Evolutionary conservation across 1,140 invertebrate genomes (phyloP).

Genomic region (Calliphora vicina): DNA sequence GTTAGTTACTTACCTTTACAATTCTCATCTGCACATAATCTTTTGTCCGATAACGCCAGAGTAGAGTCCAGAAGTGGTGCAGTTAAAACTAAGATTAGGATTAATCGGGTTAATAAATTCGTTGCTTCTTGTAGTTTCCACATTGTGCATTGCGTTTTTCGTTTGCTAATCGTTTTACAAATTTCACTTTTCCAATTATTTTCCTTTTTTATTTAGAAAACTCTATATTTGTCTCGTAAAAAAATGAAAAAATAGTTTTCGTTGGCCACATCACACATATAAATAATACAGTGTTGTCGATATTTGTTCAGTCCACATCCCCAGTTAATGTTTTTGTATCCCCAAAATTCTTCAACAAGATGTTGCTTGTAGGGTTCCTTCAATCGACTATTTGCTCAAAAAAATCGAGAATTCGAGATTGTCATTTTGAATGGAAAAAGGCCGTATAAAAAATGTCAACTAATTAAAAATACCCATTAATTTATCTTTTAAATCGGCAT

Average conservation of each 20-base stretch:
- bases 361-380: too few relatives aligned
- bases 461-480: too few relatives aligned
- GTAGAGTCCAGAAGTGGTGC: background rate
- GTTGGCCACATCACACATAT: conserved; percentile 33
- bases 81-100: background rate
- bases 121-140: conserved; percentile 5
- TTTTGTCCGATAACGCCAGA: conserved; percentile 67
- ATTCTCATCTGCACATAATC: conserved; percentile 69
- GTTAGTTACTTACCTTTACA: conserved; percentile 72
- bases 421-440: too few relatives aligned
- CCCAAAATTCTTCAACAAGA: too few relatives aligned
- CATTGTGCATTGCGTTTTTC: conserved; percentile 33
- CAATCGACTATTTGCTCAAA: too few relatives aligned
- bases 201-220: background rate
- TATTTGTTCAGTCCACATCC: too few relatives aligned
- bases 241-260: conserved; percentile 20
- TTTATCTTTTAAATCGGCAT: too few relatives aligned
- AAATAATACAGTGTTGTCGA: too few relatives aligned
- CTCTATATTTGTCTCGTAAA: conserved; percentile 16
- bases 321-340: too few relatives aligned
- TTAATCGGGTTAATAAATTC: conserved; percentile 15
- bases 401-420: too few relatives aligned
- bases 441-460: too few relatives aligned
- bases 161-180: background rate
- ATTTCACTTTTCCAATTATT: background rate